Conservation (phyloP, 2,113 vertebrate species). For the Nycticebus coucang region DNA sequence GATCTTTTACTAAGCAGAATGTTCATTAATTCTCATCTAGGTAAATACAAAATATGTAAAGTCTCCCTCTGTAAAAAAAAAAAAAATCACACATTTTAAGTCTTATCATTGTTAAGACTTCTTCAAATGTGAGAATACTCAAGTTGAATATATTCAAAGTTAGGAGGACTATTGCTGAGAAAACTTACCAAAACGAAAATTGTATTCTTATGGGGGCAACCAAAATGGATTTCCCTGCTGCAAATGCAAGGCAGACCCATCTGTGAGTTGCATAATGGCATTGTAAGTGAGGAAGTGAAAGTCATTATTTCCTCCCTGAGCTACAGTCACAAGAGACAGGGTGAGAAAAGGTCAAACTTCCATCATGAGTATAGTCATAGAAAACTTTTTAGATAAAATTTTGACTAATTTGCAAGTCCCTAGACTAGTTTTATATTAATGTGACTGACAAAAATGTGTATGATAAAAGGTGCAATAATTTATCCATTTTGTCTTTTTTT, state of each 20-base stretch:
- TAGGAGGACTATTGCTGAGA: background rate
- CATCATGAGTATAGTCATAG: background rate
- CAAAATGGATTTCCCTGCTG: background rate
- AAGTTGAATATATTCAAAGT: background rate
- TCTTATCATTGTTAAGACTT: background rate
- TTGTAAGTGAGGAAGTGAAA: constrained; percentile 1
- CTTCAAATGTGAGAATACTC: background rate
- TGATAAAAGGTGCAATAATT: background rate
- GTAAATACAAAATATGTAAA: too few relatives aligned
- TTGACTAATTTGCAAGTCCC: constrained; percentile 36
- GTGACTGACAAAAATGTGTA: background rate
- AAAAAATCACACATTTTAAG: background rate
- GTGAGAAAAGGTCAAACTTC: constrained; percentile 40
- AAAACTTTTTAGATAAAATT: constrained; percentile 49
- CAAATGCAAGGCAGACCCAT: constrained; percentile 13
- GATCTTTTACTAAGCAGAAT: too few relatives aligned
- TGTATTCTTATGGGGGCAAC: background rate
- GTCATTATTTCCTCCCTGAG: constrained; percentile 48
- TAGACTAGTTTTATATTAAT: constrained; percentile 50
- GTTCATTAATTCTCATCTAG: too few relatives aligned
- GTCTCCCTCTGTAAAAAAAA: background rate
- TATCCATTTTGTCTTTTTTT: constrained; percentile 42
- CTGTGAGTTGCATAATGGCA: background rate
- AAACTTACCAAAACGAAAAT: constrained; percentile 16
- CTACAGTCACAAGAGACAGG: background rate